Evolutionary conservation across 2,113 vertebrate genomes (phyloP).

Genomic region (Melanerpes aurifrons): DNA sequence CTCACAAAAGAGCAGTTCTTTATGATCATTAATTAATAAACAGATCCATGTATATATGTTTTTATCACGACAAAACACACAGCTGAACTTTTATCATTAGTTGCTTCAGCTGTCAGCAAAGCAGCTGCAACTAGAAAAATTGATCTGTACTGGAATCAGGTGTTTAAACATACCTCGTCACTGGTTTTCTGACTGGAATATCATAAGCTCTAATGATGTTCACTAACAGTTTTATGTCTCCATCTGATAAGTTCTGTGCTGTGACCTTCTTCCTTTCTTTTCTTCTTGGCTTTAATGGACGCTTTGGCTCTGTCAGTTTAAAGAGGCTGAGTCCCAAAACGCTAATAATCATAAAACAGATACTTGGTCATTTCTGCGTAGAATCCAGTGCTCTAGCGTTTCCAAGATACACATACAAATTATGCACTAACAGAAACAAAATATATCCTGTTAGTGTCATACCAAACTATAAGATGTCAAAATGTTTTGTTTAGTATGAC

Average conservation of each 20-base stretch:
- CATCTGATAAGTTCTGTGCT: constrained; percentile 92
- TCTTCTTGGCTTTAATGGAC: constrained; percentile 91
- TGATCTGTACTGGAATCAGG: neutral
- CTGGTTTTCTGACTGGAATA: constrained; percentile 86
- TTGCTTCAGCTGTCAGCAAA: neutral
- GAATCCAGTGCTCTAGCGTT: neutral
- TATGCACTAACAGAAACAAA: neutral
- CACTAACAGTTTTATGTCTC: constrained; percentile 91
- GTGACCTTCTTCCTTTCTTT: constrained; percentile 96
- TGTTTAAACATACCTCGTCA: constrained; percentile 75
- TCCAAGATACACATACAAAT: neutral
- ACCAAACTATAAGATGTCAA: neutral
- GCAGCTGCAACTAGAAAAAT: neutral
- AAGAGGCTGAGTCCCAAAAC: constrained; percentile 91
- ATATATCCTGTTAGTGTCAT: neutral
- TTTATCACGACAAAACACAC: neutral
- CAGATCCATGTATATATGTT: neutral
- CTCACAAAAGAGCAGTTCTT: neutral
- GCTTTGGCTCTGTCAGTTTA: constrained; percentile 91
- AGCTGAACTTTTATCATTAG: neutral
- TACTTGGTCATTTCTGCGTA: constrained; percentile 4
- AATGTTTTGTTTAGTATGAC: neutral
- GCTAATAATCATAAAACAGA: constrained; percentile 74
- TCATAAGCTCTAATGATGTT: constrained; percentile 92
- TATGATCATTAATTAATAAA: neutral